Percentiles rank a stretch among this genome's conserved stretches.
These are phyloP conservation scores for Potorous gilbertii DNA, from an alignment of 2,797 vertebrate species.

Conservation along the genomic window DNA sequence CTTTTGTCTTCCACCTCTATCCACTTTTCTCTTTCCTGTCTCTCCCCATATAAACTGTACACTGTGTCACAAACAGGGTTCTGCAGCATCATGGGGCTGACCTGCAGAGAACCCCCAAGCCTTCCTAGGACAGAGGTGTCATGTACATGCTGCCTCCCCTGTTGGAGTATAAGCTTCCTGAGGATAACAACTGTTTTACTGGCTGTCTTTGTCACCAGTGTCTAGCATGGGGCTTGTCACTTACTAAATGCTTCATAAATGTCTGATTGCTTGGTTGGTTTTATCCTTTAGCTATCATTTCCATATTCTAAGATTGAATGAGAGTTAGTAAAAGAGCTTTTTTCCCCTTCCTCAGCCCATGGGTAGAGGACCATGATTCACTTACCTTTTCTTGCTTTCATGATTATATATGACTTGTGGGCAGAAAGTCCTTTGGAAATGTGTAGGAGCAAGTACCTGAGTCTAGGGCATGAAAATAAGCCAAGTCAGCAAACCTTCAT, in stretches of 20 bases:
- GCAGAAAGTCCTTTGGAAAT: no score
- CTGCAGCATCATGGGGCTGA: background rate
- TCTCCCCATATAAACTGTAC: background rate
- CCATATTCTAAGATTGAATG: background rate
- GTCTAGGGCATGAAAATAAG: no score
- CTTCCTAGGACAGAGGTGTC: background rate
- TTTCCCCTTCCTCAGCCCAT: background rate
- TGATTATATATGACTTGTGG: background rate
- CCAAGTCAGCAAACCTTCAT: no score
- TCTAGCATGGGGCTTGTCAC: background rate
- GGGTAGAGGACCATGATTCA: no score
- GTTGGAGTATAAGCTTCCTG: background rate
- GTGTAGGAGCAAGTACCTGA: no score
- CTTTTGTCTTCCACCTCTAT: background rate
- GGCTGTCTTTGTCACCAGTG: background rate
- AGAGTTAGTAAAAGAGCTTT: background rate
- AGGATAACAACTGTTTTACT: background rate
- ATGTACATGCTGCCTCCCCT: background rate
- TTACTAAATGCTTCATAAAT: background rate
- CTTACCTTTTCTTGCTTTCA: background rate
- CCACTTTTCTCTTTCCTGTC: background rate
- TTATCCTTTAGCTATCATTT: background rate
- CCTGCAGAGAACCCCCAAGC: background rate
- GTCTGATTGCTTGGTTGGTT: background rate
- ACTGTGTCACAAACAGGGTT: background rate